Percentiles rank a stretch among this genome's conserved stretches.
phyloP scores from a whole-genome alignment of 2,888 invertebrate species.

The Pristionchus fissidentatus region DNA sequence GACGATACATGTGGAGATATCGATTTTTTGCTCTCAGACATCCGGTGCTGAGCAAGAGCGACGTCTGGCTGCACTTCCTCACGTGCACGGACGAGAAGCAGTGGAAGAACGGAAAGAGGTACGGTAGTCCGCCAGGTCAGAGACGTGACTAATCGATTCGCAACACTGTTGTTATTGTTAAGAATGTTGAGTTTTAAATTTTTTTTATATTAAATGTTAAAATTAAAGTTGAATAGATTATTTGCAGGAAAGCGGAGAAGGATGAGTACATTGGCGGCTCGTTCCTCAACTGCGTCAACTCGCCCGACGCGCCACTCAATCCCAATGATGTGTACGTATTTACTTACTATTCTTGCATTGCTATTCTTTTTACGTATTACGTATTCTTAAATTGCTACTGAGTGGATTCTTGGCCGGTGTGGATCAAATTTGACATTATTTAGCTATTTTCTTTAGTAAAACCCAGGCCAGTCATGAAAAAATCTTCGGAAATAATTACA shows the following conservation, averaged over 20 bases:
- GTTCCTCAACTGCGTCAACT: constrained; percentile 89
- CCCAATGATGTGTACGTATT: constrained; percentile 45
- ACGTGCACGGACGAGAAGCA: constrained; percentile 96
- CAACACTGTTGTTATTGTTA: neutral
- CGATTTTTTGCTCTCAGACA: constrained; percentile 80
- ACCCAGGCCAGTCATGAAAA: too few species aligned
- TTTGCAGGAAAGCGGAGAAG: constrained; percentile 87
- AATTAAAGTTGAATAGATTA: too few species aligned
- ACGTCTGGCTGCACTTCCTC: constrained; percentile 93
- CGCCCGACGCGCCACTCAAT: constrained; percentile 82
- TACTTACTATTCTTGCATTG: neutral
- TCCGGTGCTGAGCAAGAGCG: constrained; percentile 89
- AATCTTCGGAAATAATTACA: too few species aligned
- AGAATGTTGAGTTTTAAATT: neutral
- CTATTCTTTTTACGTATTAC: too few species aligned
- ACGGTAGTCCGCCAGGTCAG: neutral
- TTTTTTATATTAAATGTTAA: neutral
- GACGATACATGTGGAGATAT: too few species aligned
- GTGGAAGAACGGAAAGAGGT: constrained; percentile 93
- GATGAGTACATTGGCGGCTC: constrained; percentile 91
- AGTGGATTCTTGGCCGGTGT: too few species aligned
- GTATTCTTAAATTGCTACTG: too few species aligned
- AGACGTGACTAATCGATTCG: neutral
- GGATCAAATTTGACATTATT: too few species aligned
- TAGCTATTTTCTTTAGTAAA: too few species aligned